Evolutionary conservation across 2,113 vertebrate species (phyloP), one percentile per base, ranked within the genome.

Genomic region (Cephalopterus ornatus): DNA sequence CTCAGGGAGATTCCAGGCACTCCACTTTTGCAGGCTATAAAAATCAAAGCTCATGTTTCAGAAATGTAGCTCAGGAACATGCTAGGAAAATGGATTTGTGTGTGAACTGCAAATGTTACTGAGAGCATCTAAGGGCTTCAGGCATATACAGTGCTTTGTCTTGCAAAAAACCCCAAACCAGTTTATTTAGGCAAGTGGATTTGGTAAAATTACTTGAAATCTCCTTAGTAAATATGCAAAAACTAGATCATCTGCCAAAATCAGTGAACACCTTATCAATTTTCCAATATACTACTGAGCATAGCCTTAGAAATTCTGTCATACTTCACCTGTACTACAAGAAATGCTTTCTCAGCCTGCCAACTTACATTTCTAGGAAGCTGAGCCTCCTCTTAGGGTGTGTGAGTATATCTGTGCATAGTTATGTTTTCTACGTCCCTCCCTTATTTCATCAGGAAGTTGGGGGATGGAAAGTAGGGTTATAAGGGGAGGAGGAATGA

Each of bases 241-340:
- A 56, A 1, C 6, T n/a, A 73, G 33, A 83, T 41, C 11, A 46
- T 14, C 10, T 86, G 37, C 44, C 32, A 21, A 52, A 67, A 53
- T 37, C 63, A 39, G 23, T 2, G 14, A 59, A 67, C 3, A 35
- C 18, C 35, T 15, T 17, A 37, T 1, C 50, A 1, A 32, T 21
- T 49, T 62, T 39, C 32, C 58, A 50, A 16, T 11, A 9, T 17
- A 44, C 37, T 32, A 5, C 26, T 59, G 67, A 68, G 33, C 42
- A 30, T 14, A 68, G 49, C 49, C 66, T 15, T 27, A n/a, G 33
- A 30, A 1, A 3, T 77, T n/a, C 85, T 4, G 2, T 6, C 32
- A 11, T 4, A 7, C 39, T 59, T 59, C 1, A 49, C 17, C 20
- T 4, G 7, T 3, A 3, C 14, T 9, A 1, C 3, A 27, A 42